Evolutionary conservation across 2,113 vertebrate genomes (phyloP).

Genomic region (Morphnarchus princeps): DNA sequence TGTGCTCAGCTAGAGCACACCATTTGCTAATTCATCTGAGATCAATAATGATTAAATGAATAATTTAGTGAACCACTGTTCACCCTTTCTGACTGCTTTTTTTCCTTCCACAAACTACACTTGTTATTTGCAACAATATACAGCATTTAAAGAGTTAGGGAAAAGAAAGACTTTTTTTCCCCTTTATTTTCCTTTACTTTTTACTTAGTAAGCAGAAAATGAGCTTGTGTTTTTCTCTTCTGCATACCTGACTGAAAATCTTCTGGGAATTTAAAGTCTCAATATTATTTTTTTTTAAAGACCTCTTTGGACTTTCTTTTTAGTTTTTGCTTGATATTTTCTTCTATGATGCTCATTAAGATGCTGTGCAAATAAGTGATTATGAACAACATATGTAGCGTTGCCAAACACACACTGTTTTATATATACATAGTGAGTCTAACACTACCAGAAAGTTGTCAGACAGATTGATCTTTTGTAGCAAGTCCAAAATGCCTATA

Average conservation of each 20-base stretch:
- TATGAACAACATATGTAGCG: not conserved
- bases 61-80: slow-evolving; percentile 53
- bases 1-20: slow-evolving; percentile 2
- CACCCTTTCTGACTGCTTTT: not conserved
- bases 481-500: not conserved
- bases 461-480: not conserved
- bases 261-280: not conserved
- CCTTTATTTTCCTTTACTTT: not conserved
- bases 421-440: not conserved
- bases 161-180: not conserved
- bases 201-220: not conserved
- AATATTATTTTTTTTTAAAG: not conserved
- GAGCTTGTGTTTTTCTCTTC: not conserved
- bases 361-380: not conserved
- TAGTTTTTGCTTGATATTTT: not conserved
- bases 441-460: not conserved
- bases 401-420: not conserved
- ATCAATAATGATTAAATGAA: slow-evolving; percentile 66
- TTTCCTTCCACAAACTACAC: not conserved
- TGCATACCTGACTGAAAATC: not conserved
- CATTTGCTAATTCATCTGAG: slow-evolving; percentile 59
- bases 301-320: not conserved
- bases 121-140: not conserved
- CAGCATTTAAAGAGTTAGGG: not conserved
- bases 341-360: not conserved